phyloP scores from a whole-genome alignment of 2,113 vertebrate species.

The Hippolais icterina region DNA sequence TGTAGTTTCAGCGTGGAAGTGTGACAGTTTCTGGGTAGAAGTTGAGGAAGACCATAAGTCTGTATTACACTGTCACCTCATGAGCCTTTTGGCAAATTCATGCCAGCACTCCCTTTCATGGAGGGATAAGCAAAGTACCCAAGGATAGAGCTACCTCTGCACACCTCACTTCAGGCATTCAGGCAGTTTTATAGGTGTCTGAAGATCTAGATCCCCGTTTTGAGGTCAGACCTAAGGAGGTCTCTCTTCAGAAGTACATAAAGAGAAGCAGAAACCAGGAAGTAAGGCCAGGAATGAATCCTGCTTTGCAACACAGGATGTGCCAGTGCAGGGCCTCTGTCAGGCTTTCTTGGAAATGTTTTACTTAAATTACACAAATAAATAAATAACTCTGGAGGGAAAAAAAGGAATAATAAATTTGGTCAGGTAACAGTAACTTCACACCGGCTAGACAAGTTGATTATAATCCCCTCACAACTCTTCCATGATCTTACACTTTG shows the following conservation, averaged over 20 bases:
- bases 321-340: background rate
- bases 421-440: background rate
- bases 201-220: background rate
- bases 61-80: background rate
- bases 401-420: background rate
- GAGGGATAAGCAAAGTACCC: background rate
- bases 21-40: background rate
- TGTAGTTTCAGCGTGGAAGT: background rate
- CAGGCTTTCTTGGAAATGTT: background rate
- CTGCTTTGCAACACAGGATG: background rate
- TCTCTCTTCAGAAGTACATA: background rate
- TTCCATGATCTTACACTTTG: background rate
- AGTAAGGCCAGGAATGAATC: slow-evolving; percentile 7
- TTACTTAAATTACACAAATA: background rate
- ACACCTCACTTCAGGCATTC: background rate
- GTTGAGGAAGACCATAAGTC: background rate
- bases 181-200: accelerated
- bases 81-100: background rate
- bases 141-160: background rate
- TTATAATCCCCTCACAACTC: background rate
- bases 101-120: background rate
- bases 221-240: background rate
- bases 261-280: background rate
- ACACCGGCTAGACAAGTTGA: background rate
- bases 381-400: background rate